Percentiles rank a stretch among this genome's conserved stretches.
phyloP scores from a whole-genome alignment of 64 coral and sea anemone genomes.

The Orbicella faveolata region DNA sequence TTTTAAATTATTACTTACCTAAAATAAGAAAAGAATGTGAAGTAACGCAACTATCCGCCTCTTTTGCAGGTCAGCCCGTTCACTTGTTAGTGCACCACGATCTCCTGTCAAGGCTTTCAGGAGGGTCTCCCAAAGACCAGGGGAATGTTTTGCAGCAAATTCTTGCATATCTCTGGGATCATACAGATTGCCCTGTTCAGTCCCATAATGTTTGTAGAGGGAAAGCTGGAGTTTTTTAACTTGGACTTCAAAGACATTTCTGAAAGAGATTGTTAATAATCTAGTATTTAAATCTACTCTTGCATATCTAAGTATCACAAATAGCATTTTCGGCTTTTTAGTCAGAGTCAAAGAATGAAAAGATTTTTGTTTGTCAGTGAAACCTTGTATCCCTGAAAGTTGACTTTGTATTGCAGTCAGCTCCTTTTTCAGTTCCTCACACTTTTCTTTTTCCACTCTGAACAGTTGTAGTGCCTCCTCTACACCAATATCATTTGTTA shows the following conservation, averaged over 20 bases:
- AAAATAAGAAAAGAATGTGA: background rate
- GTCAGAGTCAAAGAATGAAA: background rate
- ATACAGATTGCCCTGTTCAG: background rate
- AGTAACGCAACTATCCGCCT: background rate
- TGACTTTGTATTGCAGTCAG: too few relatives aligned
- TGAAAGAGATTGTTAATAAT: background rate
- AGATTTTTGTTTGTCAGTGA: background rate
- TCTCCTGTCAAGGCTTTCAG: conserved; percentile 2
- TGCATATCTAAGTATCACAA: background rate
- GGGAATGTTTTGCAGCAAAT: background rate
- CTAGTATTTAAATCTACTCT: background rate
- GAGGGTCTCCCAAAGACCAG: conserved; percentile 14
- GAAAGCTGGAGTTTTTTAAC: background rate
- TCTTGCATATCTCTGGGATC: background rate
- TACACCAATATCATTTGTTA: background rate
- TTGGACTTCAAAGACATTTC: background rate
- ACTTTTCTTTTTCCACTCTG: too few relatives aligned
- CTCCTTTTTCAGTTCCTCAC: too few relatives aligned
- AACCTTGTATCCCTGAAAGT: background rate
- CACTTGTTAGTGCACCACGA: background rate
- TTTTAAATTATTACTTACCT: background rate
- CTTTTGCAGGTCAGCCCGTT: conserved; percentile 3
- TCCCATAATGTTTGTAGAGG: background rate
- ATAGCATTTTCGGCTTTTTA: background rate
- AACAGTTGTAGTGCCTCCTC: too few relatives aligned